Evolutionary conservation across 1,140 invertebrate species (phyloP).

Genomic region (Octopus sinensis): DNA sequence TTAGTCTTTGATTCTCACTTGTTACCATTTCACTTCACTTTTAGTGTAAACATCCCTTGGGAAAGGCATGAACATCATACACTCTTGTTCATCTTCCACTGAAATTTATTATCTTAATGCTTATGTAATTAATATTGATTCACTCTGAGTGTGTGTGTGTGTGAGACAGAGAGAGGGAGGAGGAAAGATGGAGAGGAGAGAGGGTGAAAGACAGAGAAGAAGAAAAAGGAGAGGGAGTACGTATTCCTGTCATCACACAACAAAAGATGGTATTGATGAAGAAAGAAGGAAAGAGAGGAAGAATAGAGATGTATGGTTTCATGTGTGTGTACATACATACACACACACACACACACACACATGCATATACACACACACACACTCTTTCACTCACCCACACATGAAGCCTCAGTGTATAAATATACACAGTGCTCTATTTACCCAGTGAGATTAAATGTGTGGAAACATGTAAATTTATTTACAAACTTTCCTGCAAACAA

Average conservation of each 20-base stretch:
- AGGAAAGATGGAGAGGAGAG: neutral
- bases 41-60: neutral
- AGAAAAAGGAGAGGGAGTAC: neutral
- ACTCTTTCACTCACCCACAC: neutral
- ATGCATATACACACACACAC: slow-evolving; percentile 11
- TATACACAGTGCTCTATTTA: no score
- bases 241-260: neutral
- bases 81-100: neutral
- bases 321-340: neutral
- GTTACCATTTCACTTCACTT: neutral
- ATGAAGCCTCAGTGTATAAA: neutral
- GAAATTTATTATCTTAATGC: neutral
- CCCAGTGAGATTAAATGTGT: no score
- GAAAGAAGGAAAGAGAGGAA: neutral
- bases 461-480: no score
- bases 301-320: neutral
- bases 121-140: neutral
- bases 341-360: slow-evolving; percentile 9
- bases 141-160: neutral
- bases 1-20: neutral
- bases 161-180: neutral
- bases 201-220: neutral
- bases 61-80: neutral
- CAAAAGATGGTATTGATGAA: neutral
- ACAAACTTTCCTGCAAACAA: no score